Evolutionary conservation across 2,113 vertebrate genomes (phyloP).

Genomic region (Sinocyclocheilus maitianheensis): DNA sequence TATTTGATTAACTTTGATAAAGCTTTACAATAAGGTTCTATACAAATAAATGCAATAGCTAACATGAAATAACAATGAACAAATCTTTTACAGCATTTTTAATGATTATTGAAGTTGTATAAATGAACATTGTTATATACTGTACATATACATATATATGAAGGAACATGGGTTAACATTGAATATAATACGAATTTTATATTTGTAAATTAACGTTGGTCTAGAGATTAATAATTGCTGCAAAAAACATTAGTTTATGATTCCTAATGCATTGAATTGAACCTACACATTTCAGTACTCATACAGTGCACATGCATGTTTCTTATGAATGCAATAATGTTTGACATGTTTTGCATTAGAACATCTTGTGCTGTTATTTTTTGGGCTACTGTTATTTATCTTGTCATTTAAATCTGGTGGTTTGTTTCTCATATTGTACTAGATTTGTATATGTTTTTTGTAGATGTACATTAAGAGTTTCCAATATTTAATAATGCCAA

Average conservation of each 20-base stretch:
- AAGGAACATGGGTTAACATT: not conserved
- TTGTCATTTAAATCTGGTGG: not conserved
- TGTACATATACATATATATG: not conserved
- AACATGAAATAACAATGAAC: not conserved
- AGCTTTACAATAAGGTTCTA: not conserved
- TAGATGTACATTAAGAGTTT: not conserved
- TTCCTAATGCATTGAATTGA: not conserved
- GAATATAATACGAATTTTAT: not conserved
- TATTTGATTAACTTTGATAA: not conserved
- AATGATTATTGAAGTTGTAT: not conserved
- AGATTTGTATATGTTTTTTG: not conserved
- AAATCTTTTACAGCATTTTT: not conserved
- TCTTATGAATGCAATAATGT: not conserved
- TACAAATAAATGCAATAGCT: not conserved
- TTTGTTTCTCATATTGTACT: not conserved
- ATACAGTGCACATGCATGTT: not conserved
- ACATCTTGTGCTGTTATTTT: not conserved
- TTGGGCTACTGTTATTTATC: slow-evolving; percentile 10
- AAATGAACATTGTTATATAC: too few species aligned
- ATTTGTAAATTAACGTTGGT: not conserved
- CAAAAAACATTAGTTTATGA: not conserved
- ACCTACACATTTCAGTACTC: not conserved
- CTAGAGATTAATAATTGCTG: not conserved
- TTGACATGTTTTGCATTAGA: not conserved
- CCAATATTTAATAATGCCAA: not conserved